Conservation (phyloP, 2,113 vertebrate genomes). For the Passer domesticus region DNA sequence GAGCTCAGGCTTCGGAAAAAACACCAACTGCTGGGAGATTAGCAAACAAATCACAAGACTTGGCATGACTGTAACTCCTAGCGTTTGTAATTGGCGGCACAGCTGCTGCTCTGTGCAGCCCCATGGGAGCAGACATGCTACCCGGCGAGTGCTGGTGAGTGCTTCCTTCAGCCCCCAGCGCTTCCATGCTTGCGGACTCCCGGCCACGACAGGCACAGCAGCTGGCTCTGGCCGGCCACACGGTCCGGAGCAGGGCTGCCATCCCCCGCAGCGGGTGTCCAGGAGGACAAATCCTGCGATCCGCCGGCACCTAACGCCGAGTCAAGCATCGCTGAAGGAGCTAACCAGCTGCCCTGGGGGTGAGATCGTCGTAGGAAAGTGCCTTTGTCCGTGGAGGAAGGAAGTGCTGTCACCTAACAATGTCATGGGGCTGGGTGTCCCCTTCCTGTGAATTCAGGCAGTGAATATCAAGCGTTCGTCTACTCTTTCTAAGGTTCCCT, state of each 20-base stretch:
- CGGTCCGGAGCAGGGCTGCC: rapidly evolving
- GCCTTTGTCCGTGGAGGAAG: neutral
- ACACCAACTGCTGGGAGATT: slow-evolving; percentile 12
- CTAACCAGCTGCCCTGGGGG: neutral
- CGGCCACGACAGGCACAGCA: rapidly evolving
- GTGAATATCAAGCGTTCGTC: neutral
- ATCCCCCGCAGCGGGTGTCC: rapidly evolving
- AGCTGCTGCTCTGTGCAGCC: neutral
- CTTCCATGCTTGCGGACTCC: rapidly evolving
- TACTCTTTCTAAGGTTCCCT: neutral
- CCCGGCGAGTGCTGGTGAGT: rapidly evolving
- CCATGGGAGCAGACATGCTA: rapidly evolving
- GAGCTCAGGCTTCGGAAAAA: slow-evolving; percentile 24
- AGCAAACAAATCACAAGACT: slow-evolving; percentile 41
- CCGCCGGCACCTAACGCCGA: rapidly evolving
- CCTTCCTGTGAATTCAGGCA: neutral
- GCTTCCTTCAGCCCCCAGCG: rapidly evolving
- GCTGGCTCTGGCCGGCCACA: rapidly evolving
- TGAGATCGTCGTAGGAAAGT: too few species aligned
- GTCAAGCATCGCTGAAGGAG: neutral
- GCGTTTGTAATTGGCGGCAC: rapidly evolving
- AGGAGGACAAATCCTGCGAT: rapidly evolving
- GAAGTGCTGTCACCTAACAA: neutral
- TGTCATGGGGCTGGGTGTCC: neutral
- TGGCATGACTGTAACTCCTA: neutral